phyloP scores from a whole-genome alignment of 2,888 invertebrate genomes.

The Serrognathus titanus region DNA sequence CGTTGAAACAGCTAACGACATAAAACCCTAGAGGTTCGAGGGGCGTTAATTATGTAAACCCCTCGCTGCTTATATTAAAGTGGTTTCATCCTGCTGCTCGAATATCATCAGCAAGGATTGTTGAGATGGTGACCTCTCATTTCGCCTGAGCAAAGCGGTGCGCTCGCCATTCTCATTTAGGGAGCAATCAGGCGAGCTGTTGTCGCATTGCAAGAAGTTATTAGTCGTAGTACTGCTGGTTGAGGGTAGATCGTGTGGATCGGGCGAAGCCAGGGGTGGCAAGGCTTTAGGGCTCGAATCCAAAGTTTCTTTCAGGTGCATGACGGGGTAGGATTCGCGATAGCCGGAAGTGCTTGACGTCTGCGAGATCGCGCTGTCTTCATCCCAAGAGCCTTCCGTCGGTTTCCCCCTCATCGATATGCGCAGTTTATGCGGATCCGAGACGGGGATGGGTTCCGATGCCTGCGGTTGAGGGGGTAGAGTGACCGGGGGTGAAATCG shows the following conservation, averaged over 20 bases:
- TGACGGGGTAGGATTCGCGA: conserved; percentile 59
- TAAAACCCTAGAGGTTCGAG: too few relatives aligned
- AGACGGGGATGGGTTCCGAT: conserved; percentile 32
- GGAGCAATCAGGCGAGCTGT: conserved; percentile 58
- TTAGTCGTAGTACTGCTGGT: conserved; percentile 52
- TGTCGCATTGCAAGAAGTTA: conserved; percentile 53
- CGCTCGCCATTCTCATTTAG: conserved; percentile 65
- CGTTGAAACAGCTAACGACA: too few relatives aligned
- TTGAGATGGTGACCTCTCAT: conserved; percentile 64
- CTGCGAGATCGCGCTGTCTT: conserved; percentile 69
- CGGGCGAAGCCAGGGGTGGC: conserved; percentile 63
- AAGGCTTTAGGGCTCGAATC: conserved; percentile 44
- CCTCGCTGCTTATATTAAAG: conserved; percentile 73
- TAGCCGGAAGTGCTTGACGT: conserved; percentile 86
- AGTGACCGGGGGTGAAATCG: conserved; percentile 22
- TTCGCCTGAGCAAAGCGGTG: conserved; percentile 61
- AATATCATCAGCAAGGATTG: conserved; percentile 73
- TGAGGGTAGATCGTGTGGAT: conserved; percentile 56
- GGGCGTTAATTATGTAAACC: too few relatives aligned
- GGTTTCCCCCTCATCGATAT: conserved; percentile 41
- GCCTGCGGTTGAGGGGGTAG: conserved; percentile 23
- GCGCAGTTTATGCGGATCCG: conserved; percentile 42
- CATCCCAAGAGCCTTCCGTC: conserved; percentile 76
- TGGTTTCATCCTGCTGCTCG: conserved; percentile 82
- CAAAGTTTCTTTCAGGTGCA: conserved; percentile 44